Percentiles rank a stretch among this genome's conserved stretches.
Evolutionary conservation across 2,888 invertebrate genomes (phyloP).

Genomic region (Cantharis rufa): DNA sequence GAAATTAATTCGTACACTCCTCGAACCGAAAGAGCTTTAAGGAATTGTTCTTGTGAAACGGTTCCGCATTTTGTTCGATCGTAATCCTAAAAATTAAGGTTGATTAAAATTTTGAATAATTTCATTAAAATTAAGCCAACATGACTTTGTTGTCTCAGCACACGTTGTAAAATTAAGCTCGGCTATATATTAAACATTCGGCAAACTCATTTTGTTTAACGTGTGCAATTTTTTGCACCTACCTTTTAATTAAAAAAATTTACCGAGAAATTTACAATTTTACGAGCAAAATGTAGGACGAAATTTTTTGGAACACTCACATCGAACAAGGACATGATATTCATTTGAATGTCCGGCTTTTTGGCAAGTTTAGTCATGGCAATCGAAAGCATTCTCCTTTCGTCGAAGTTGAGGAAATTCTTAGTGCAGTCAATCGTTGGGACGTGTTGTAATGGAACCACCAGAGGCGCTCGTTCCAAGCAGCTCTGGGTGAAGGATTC

Average conservation of each 20-base stretch:
- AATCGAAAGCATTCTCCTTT: slow-evolving; percentile 65
- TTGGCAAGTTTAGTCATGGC: slow-evolving; percentile 72
- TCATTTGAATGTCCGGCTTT: slow-evolving; percentile 68
- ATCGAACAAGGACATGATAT: slow-evolving; percentile 70
- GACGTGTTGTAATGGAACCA: slow-evolving; percentile 71
- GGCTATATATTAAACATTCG: background rate
- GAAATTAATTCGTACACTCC: slow-evolving; percentile 68
- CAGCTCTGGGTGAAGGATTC: slow-evolving; percentile 70
- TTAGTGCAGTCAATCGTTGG: slow-evolving; percentile 67
- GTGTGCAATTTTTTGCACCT: background rate
- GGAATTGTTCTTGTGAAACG: slow-evolving; percentile 65
- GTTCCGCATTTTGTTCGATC: slow-evolving; percentile 71
- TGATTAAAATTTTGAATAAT: background rate
- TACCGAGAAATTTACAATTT: background rate
- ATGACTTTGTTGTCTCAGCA: background rate
- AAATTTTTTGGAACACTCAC: slow-evolving; percentile 47
- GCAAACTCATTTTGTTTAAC: background rate
- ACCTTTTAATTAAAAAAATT: background rate
- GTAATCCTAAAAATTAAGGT: slow-evolving; percentile 61
- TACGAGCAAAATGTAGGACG: background rate
- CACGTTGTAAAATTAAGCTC: background rate
- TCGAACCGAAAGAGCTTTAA: slow-evolving; percentile 68
- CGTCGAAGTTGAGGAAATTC: slow-evolving; percentile 75
- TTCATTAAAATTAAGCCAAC: background rate
- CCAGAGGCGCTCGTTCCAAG: slow-evolving; percentile 69